Conservation (phyloP, 2,888 invertebrate species). For the Aphodius sticticus region DNA sequence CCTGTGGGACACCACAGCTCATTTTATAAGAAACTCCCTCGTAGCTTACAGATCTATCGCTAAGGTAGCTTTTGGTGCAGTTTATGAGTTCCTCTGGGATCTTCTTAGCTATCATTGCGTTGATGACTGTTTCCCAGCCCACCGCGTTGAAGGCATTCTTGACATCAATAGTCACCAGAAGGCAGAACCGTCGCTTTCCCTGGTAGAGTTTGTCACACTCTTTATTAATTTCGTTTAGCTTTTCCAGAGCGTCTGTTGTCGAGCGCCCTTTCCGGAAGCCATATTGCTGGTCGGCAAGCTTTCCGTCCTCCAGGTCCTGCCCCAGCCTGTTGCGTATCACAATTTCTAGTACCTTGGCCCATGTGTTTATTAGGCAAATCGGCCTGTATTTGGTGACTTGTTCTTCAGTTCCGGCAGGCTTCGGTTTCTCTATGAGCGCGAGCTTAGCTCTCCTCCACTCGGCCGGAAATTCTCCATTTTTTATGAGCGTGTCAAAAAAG, state of each 20-base stretch:
- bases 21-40: neutral
- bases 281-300: too few relatives aligned
- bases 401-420: too few relatives aligned
- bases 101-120: neutral
- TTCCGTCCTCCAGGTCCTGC: too few relatives aligned
- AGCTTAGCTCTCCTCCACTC: neutral
- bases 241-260: neutral
- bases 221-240: neutral
- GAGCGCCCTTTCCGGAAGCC: neutral
- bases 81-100: neutral
- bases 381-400: too few relatives aligned
- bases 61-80: neutral
- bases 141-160: neutral
- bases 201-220: neutral
- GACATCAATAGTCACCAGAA: constrained; percentile 15
- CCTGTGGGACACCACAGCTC: too few relatives aligned
- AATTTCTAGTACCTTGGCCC: neutral
- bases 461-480: neutral
- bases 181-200: neutral
- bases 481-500: neutral
- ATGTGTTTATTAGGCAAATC: neutral
- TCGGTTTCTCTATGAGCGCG: neutral
- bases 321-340: too few relatives aligned
- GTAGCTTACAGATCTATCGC: neutral
- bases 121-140: neutral